A percentile compares a stretch with the other conserved stretches of the same genome.
Conservation (phyloP, 2,888 invertebrate genomes). For the Eurytoma californica region DNA sequence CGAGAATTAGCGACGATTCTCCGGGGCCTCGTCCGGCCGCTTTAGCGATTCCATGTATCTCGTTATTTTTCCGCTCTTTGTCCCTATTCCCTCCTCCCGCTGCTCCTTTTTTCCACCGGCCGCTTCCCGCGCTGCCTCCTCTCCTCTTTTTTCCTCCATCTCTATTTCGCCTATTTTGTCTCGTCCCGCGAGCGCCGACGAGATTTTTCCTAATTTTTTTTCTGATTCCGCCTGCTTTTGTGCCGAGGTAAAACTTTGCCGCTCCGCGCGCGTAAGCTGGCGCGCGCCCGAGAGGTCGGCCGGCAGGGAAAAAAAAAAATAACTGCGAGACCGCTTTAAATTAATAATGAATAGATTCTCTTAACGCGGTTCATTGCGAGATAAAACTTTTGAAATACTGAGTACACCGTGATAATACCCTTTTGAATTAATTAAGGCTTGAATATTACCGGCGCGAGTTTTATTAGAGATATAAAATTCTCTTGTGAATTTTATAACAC, state of each 20-base stretch:
- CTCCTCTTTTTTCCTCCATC: slow-evolving; percentile 10
- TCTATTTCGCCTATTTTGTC: slow-evolving; percentile 21
- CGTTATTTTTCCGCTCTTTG: slow-evolving; percentile 51
- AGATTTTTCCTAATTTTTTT: slow-evolving; percentile 41
- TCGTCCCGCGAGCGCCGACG: background rate
- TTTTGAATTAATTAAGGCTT: background rate
- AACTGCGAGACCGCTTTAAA: slow-evolving; percentile 15
- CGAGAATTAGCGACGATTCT: slow-evolving; percentile 65
- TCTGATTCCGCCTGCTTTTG: slow-evolving; percentile 32
- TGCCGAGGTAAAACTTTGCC: slow-evolving; percentile 40
- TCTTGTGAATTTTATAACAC: too few relatives aligned
- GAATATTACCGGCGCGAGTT: too few relatives aligned
- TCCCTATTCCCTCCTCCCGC: slow-evolving; percentile 8
- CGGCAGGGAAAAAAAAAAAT: slow-evolving; percentile 36
- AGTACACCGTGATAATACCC: background rate
- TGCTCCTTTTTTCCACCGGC: slow-evolving; percentile 40
- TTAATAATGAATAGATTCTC: slow-evolving; percentile 42
- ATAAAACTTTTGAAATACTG: slow-evolving; percentile 11
- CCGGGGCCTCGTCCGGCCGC: slow-evolving; percentile 61
- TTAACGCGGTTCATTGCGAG: background rate
- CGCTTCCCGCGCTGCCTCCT: background rate
- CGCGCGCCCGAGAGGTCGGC: background rate
- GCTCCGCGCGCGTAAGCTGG: background rate
- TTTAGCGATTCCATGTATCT: slow-evolving; percentile 53
- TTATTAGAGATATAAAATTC: too few relatives aligned